These are phyloP conservation scores for Mylabris phalerata DNA, from an alignment of 1,140 invertebrate genomes.

Conservation along the genomic window DNA sequence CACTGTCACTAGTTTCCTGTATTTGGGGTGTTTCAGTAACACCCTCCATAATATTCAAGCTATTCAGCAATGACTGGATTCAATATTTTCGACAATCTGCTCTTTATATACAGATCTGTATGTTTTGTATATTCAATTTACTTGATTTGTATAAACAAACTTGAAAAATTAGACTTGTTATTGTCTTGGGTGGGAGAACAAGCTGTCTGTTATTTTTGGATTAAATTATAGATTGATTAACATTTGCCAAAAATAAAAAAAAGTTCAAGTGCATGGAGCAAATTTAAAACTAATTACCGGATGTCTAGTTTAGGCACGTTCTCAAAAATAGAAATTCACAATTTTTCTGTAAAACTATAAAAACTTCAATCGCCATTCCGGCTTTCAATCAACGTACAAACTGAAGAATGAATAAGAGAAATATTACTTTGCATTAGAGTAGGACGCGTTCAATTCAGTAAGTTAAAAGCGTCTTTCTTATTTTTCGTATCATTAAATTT, in stretches of 20 bases:
- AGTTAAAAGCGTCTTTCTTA: too few species aligned
- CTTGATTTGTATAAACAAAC: slow-evolving; percentile 13
- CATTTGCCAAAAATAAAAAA: slow-evolving; percentile 3
- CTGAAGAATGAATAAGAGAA: too few species aligned
- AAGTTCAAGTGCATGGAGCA: neutral
- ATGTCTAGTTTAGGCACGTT: too few species aligned
- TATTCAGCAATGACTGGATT: neutral
- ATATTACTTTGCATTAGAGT: too few species aligned
- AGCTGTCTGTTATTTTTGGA: slow-evolving; percentile 7
- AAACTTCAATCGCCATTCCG: too few species aligned
- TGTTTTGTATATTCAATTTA: neutral
- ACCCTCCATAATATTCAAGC: neutral
- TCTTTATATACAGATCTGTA: neutral
- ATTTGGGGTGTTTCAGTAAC: neutral
- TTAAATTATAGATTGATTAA: neutral
- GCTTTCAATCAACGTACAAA: too few species aligned
- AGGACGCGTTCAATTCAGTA: too few species aligned
- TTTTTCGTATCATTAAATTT: too few species aligned
- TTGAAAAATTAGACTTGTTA: neutral
- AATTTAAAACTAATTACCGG: too few species aligned
- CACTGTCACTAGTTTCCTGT: slow-evolving; percentile 18
- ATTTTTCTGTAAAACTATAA: too few species aligned
- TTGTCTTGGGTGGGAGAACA: too few species aligned
- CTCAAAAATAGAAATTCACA: too few species aligned
- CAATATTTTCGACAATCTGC: neutral